Percentiles rank a stretch among this genome's conserved stretches.
These are phyloP conservation scores for Propithecus deckenii DNA, from an alignment of 2,797 vertebrate genomes.

Conservation along the genomic window DNA sequence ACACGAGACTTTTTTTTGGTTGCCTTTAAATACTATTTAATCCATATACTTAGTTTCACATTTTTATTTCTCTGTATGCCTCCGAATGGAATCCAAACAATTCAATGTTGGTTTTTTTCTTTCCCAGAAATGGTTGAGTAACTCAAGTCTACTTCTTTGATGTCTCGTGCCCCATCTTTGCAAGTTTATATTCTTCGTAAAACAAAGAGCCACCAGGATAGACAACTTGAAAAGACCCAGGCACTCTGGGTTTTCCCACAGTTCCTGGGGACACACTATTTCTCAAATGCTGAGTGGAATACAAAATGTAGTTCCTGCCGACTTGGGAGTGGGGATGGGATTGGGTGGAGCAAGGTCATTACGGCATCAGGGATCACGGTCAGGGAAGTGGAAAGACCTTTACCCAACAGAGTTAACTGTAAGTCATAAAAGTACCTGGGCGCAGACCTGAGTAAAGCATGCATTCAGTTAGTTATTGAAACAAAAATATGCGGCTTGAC, in stretches of 20 bases:
- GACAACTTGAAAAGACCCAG: background rate
- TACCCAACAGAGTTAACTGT: conserved; percentile 37
- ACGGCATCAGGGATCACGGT: background rate
- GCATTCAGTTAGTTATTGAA: conserved; percentile 60
- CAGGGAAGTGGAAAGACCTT: conserved; percentile 3
- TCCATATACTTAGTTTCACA: conserved; percentile 11
- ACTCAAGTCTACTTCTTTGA: conserved; percentile 2
- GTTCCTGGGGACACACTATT: background rate
- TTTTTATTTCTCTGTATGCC: background rate
- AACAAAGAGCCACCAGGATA: background rate
- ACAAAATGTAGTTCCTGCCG: background rate
- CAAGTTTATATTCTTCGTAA: conserved; percentile 7
- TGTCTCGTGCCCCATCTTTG: background rate
- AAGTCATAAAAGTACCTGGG: conserved; percentile 43
- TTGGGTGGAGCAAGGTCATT: background rate
- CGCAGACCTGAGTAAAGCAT: background rate
- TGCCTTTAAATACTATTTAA: conserved; percentile 30
- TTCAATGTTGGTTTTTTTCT: conserved; percentile 10
- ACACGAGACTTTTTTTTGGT: background rate
- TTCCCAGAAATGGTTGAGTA: background rate
- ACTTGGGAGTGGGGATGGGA: background rate
- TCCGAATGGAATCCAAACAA: conserved; percentile 44
- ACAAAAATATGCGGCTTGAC: conserved; percentile 34
- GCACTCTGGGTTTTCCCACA: background rate
- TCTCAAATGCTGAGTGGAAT: background rate